Evolutionary conservation across 2,888 invertebrate genomes (phyloP).

Genomic region (Hirtodrosophila cameraria): DNA sequence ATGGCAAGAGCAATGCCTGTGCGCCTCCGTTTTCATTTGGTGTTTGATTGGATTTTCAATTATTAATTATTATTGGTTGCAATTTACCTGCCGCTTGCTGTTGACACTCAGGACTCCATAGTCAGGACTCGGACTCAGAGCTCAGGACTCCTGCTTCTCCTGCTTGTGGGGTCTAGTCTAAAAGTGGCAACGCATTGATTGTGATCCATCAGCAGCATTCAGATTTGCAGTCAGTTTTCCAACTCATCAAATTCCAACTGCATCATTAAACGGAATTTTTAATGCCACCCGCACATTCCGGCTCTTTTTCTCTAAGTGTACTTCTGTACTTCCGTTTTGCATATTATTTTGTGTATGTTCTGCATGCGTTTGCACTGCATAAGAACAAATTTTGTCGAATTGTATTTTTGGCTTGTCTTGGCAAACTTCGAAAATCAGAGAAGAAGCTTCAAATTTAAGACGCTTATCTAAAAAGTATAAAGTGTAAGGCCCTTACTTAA

Average conservation of each 20-base stretch:
- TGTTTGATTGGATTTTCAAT: conserved; percentile 84
- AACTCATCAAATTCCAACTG: conserved; percentile 79
- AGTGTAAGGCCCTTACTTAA: no score
- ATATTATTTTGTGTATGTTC: conserved; percentile 24
- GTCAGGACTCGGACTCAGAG: conserved; percentile 7
- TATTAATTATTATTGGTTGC: conserved; percentile 84
- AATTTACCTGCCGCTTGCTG: conserved; percentile 72
- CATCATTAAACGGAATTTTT: conserved; percentile 82
- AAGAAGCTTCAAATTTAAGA: no score
- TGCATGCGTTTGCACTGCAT: background rate
- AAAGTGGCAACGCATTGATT: conserved; percentile 69
- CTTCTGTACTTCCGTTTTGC: no score
- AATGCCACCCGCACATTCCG: conserved; percentile 52
- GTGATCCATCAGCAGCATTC: conserved; percentile 51
- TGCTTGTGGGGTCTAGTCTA: conserved; percentile 1
- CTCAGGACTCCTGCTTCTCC: background rate
- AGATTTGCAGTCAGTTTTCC: conserved; percentile 64
- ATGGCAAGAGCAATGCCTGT: conserved; percentile 24
- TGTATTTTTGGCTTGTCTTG: no score
- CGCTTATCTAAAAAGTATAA: no score
- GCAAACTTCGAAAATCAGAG: no score
- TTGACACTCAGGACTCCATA: conserved; percentile 17
- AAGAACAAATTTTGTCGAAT: no score
- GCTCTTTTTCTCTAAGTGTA: conserved; percentile 22
- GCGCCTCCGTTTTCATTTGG: conserved; percentile 80